Evolutionary conservation across 2,888 invertebrate genomes (phyloP).

Genomic region (Drosophila quinaria): DNA sequence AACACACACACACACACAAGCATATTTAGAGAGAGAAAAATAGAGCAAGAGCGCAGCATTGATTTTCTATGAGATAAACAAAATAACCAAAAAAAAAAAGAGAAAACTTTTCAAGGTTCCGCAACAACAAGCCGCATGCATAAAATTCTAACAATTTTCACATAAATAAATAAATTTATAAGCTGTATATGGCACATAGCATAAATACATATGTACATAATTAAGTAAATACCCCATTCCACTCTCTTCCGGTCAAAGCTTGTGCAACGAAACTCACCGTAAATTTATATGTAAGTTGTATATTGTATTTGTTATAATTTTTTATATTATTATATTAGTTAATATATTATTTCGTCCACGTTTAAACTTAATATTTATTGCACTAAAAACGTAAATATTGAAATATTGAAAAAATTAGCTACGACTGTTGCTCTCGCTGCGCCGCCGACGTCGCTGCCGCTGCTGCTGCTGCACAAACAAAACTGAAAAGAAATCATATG

Average conservation of each 20-base stretch:
- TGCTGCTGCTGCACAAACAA: conserved; percentile 60
- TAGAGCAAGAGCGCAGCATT: conserved; percentile 61
- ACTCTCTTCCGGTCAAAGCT: conserved; percentile 1
- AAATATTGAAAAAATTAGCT: conserved; percentile 22
- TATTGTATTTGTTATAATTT: conserved; percentile 12
- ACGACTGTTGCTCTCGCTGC: conserved; percentile 21
- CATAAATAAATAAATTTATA: neutral
- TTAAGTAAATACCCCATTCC: conserved; percentile 12
- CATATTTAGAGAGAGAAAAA: neutral
- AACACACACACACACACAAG: conserved; percentile 2
- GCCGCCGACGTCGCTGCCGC: conserved; percentile 13
- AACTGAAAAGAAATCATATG: conserved; percentile 75
- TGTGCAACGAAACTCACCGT: conserved; percentile 47
- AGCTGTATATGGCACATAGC: neutral
- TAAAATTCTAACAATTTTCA: conserved; percentile 29
- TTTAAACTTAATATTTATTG: conserved; percentile 13
- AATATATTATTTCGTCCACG: conserved; percentile 1
- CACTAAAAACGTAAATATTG: conserved; percentile 34
- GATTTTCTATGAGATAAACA: conserved; percentile 70
- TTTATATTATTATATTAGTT: conserved; percentile 3
- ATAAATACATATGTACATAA: conserved; percentile 1
- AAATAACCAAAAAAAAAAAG: conserved; percentile 29
- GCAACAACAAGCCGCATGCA: conserved; percentile 20
- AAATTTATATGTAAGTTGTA: neutral
- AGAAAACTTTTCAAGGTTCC: conserved; percentile 64